Evolutionary conservation across 2,113 vertebrate genomes (phyloP), one percentile per base, ranked within the genome.

Genomic region (Porphyrio hochstetteri): DNA sequence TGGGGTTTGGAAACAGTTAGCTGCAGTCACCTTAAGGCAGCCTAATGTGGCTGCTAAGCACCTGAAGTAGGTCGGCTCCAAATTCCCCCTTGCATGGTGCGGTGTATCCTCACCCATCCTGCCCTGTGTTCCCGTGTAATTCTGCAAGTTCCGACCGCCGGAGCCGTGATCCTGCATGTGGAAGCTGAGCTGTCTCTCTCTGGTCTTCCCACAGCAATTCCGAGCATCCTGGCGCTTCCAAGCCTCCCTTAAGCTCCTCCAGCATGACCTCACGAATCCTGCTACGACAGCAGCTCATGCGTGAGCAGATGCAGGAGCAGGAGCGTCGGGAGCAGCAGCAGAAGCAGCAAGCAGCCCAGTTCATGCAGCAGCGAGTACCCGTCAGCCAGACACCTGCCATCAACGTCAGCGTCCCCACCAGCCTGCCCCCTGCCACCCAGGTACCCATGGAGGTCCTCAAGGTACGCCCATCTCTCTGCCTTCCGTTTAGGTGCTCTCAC

Each of bases 381-480:
- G 96, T 98, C 92, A 98, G 97, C 80, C 99, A 99, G 98, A 99
- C 98, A 63, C 98, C 99, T 40, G 97, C 96, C 91, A 97, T 98
- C 97, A 99, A 99, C 98, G 98, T 99, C 96, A 98, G 98, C 25
- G 97, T 97, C 86, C 97, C 98, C 90, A 76, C 95, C 87, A 95
- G 97, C 95, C 97, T 98, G 70, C 98, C 98, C 75, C 98, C 98
- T 2, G 97, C 98, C 61, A 97, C 99, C 69, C 99, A 99, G 98
- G 99, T 99, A 85, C 99, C 99, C 94, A 99, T 98, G 98, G 98
- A 99, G 98, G 98, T 99, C 95, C 98, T 99, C 94, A 99, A 99
- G 99, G 99, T 99, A 98, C 0, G 98, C 94, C 35, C 2, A 9
- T 5, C 29, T 71, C 83, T 52, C 40, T 38, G 48, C 21, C 40